These are phyloP conservation scores for Lathamus discolor DNA, from an alignment of 2,113 vertebrate species.

Conservation along the genomic window DNA sequence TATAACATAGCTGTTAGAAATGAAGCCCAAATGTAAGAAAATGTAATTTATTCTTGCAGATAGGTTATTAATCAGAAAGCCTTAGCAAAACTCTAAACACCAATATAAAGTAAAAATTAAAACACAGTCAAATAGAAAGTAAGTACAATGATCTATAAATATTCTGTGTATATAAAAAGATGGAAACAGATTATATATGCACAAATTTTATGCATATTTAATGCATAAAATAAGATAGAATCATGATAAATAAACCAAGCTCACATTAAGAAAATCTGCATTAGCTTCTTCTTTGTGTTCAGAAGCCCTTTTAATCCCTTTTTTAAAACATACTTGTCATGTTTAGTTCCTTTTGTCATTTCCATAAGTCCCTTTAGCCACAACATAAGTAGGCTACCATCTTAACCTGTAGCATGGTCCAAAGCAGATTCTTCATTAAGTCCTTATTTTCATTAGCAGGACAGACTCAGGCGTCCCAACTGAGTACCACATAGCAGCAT, in stretches of 20 bases:
- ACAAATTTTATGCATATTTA: neutral
- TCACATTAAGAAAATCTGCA: neutral
- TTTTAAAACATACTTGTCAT: neutral
- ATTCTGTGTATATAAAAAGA: neutral
- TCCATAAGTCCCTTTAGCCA: neutral
- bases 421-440: neutral
- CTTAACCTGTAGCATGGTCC: neutral
- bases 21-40: neutral
- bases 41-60: neutral
- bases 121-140: neutral
- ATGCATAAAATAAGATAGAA: neutral
- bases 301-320: neutral
- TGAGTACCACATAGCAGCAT: neutral
- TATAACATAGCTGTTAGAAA: neutral
- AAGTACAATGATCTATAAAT: neutral
- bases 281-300: neutral
- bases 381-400: neutral
- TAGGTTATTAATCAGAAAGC: neutral
- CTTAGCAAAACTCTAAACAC: neutral
- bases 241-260: neutral
- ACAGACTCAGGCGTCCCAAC: accelerated
- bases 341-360: neutral
- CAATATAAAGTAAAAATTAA: neutral
- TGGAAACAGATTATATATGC: neutral
- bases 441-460: neutral